Evolutionary conservation across 2,113 vertebrate genomes (phyloP).

Genomic region (Podarcis muralis): DNA sequence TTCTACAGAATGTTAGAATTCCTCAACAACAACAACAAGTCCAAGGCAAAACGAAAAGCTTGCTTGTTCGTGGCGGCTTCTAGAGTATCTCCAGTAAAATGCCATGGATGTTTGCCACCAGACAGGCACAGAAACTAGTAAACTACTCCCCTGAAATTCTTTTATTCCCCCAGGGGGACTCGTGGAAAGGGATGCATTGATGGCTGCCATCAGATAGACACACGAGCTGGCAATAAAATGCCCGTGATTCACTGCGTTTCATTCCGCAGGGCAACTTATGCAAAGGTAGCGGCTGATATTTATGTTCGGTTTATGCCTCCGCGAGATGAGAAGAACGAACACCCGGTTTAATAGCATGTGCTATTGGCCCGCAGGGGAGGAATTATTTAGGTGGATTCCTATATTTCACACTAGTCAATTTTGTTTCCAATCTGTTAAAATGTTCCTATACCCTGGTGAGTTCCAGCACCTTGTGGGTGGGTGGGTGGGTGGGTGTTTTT

Average conservation of each 20-base stretch:
- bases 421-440: constrained; percentile 12
- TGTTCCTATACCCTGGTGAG: background rate
- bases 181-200: constrained; percentile 70
- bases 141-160: constrained; percentile 68
- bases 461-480: too few relatives aligned
- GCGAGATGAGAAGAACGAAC: constrained; percentile 54
- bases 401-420: background rate
- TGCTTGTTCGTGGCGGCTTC: constrained; percentile 39
- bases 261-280: constrained; percentile 53
- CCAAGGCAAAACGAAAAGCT: constrained; percentile 30
- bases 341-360: constrained; percentile 39
- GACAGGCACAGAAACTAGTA: constrained; percentile 71
- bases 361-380: constrained; percentile 18
- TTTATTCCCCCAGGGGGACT: constrained; percentile 58
- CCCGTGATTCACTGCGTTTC: constrained; percentile 66
- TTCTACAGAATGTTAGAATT: constrained; percentile 44
- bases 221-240: constrained; percentile 65
- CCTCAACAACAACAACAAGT: constrained; percentile 44
- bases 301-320: constrained; percentile 43
- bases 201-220: constrained; percentile 70
- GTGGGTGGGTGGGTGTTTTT: too few relatives aligned
- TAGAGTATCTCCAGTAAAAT: constrained; percentile 63
- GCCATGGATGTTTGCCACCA: constrained; percentile 68
- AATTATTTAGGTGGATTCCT: constrained; percentile 31
- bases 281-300: background rate